phyloP scores from a whole-genome alignment of 2,888 invertebrate genomes.

The Cotesia congregata region DNA sequence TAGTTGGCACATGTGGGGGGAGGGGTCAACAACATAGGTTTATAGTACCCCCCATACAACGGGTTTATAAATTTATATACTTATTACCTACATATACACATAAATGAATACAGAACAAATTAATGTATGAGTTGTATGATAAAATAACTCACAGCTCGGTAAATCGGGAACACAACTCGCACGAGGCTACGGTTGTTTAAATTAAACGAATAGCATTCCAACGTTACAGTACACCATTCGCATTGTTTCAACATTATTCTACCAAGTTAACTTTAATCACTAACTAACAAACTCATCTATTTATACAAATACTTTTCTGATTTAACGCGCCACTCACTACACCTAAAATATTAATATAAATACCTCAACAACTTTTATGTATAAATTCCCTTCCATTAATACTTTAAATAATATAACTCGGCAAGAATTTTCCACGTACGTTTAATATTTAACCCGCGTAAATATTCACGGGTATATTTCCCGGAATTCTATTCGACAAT shows the following conservation, averaged over 20 bases:
- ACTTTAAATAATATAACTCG: not conserved
- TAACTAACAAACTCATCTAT: not conserved
- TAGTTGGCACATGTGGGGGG: slow-evolving; percentile 50
- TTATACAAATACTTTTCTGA: not conserved
- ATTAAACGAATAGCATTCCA: slow-evolving; percentile 59
- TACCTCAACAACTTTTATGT: not conserved
- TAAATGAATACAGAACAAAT: slow-evolving; percentile 3
- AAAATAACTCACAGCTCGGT: slow-evolving; percentile 43
- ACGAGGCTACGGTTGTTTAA: slow-evolving; percentile 52
- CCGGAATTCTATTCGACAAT: not conserved
- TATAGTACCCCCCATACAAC: slow-evolving; percentile 1
- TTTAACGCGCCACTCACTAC: not conserved
- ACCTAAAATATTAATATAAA: not conserved
- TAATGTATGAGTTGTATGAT: not conserved
- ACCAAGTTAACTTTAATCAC: slow-evolving; percentile 21
- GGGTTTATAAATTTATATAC: not conserved
- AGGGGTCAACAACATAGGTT: not conserved
- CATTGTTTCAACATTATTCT: slow-evolving; percentile 33
- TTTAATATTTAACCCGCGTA: not conserved
- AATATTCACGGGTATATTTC: not conserved
- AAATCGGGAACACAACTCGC: slow-evolving; percentile 47
- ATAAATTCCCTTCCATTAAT: not conserved
- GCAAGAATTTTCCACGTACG: not conserved
- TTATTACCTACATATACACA: slow-evolving; percentile 5
- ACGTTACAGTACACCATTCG: slow-evolving; percentile 48